Evolutionary conservation across 2,797 vertebrate genomes (phyloP).

Genomic region (Xerus rutilus): DNA sequence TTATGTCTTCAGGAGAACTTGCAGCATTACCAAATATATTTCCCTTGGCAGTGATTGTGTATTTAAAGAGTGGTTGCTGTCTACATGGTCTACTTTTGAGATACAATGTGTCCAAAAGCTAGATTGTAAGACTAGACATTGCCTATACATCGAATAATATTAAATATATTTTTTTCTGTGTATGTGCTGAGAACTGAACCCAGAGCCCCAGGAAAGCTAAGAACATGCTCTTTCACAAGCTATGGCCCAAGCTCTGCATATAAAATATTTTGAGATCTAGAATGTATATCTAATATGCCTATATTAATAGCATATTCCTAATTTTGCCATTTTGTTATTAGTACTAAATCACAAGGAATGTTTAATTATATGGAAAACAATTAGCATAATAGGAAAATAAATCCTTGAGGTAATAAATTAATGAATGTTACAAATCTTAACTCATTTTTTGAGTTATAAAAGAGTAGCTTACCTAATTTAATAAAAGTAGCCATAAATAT

Average conservation of each 20-base stretch:
- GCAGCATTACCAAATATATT: background rate
- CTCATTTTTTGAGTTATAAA: background rate
- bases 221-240: background rate
- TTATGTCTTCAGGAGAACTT: background rate
- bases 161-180: fast-evolving
- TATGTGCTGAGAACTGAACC: background rate
- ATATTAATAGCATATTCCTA: slow-evolving; percentile 16
- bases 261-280: slow-evolving; percentile 21
- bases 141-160: background rate
- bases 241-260: background rate
- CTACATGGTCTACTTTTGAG: background rate
- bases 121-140: background rate
- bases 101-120: fast-evolving
- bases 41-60: background rate
- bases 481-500: background rate
- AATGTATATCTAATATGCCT: background rate
- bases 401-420: slow-evolving; percentile 40
- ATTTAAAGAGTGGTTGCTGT: background rate
- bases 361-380: slow-evolving; percentile 23
- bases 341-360: background rate
- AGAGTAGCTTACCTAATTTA: slow-evolving; percentile 56
- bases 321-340: slow-evolving; percentile 28
- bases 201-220: background rate
- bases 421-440: background rate
- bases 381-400: slow-evolving; percentile 1